Conservation (phyloP, 2,888 invertebrate species). For the Flabesymbios commensalis region DNA sequence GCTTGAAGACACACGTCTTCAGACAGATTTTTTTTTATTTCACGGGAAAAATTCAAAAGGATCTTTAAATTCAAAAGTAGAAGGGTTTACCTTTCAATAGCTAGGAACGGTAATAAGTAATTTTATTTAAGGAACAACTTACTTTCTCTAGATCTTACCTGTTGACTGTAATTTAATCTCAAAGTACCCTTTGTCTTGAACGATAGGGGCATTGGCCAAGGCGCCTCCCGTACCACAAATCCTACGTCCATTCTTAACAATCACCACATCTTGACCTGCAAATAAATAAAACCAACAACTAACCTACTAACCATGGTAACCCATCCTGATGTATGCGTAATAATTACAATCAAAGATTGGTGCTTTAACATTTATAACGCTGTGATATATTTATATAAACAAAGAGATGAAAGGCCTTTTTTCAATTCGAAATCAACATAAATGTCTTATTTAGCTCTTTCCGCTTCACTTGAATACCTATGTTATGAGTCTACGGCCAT, state of each 20-base stretch:
- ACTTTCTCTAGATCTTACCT: constrained; percentile 69
- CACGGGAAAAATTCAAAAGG: neutral
- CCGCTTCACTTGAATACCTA: too few relatives aligned
- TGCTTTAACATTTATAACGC: neutral
- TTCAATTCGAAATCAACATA: too few relatives aligned
- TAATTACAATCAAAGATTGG: neutral
- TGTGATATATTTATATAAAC: neutral
- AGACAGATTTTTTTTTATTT: neutral
- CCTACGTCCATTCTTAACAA: constrained; percentile 89
- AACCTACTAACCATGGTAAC: neutral
- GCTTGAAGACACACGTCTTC: too few relatives aligned
- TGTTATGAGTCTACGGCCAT: too few relatives aligned
- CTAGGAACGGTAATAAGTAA: neutral
- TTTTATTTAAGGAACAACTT: too few relatives aligned
- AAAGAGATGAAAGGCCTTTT: too few relatives aligned
- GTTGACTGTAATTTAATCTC: constrained; percentile 97
- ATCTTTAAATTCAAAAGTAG: neutral
- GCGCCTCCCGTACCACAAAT: constrained; percentile 96
- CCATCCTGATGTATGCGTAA: neutral
- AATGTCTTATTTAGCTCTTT: neutral
- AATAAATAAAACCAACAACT: constrained; percentile 2
- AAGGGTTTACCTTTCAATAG: neutral
- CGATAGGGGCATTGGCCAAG: constrained; percentile 88
- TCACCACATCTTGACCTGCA: constrained; percentile 90
- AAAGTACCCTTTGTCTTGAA: constrained; percentile 95